A percentile compares a stretch with the other conserved stretches of the same genome.
These are phyloP conservation scores for human DNA, from an alignment of 2,113 vertebrate genomes.

Conservation along the genomic window DNA sequence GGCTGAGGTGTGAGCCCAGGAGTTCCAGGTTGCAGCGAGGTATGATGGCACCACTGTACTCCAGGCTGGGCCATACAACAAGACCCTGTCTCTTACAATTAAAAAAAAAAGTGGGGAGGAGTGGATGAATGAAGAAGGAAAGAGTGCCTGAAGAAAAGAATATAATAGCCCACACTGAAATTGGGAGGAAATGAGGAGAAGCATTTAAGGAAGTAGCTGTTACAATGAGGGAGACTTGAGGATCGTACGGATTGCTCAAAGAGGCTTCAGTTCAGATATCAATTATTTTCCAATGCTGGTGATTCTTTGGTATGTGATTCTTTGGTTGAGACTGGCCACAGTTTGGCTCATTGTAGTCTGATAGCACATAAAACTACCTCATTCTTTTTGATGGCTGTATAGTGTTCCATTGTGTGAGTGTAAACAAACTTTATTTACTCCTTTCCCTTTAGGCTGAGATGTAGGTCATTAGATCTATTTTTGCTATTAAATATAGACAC, in stretches of 20 bases:
- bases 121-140: neutral
- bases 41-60: too few relatives aligned
- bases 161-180: neutral
- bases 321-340: neutral
- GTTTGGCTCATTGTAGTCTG: neutral
- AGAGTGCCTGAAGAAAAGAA: neutral
- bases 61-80: too few relatives aligned
- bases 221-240: neutral
- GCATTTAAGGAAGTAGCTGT: neutral
- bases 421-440: neutral
- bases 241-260: neutral
- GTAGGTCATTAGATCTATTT: neutral
- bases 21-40: too few relatives aligned
- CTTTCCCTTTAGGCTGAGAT: neutral
- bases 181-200: neutral
- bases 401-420: neutral
- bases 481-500: neutral
- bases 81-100: too few relatives aligned
- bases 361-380: too few relatives aligned
- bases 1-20: too few relatives aligned
- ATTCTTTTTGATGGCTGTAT: neutral
- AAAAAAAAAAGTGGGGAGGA: too few relatives aligned
- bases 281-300: neutral
- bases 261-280: neutral
- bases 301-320: neutral